A percentile compares a stretch with the other conserved stretches of the same genome.
These are phyloP conservation scores for Euleptes europaea DNA, from an alignment of 2,113 vertebrate species.

Conservation along the genomic window DNA sequence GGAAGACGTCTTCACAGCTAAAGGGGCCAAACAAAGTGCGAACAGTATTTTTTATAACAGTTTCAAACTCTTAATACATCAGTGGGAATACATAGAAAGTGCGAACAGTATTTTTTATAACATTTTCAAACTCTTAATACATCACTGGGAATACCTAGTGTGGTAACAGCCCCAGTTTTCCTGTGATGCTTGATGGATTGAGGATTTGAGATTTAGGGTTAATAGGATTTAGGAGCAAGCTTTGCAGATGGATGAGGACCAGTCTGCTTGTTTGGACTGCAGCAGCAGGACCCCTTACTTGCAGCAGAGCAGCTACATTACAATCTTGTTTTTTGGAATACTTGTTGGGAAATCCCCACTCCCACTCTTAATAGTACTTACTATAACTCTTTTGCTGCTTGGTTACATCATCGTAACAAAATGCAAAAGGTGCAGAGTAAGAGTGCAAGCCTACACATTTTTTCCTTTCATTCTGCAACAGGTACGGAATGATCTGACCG, in stretches of 20 bases:
- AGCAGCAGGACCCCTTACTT: neutral
- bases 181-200: neutral
- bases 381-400: constrained; percentile 7
- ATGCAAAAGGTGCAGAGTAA: neutral
- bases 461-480: constrained; percentile 70
- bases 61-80: no score
- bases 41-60: no score
- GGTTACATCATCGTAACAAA: neutral
- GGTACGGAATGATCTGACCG: constrained; percentile 98
- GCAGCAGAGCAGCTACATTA: neutral
- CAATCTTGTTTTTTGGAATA: neutral
- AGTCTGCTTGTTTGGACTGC: neutral
- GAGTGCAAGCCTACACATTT: neutral
- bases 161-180: neutral
- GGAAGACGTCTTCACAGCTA: no score
- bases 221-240: neutral
- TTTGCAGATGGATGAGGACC: neutral
- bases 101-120: no score
- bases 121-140: no score
- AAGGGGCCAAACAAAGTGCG: no score
- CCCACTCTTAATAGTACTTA: neutral
- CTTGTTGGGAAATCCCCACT: neutral
- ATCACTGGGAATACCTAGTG: no score
- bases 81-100: no score
- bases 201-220: neutral